Percentiles rank a stretch among this genome's conserved stretches.
These are phyloP conservation scores for Quadroppia sp. DNA, from an alignment of 2,888 invertebrate species.

Conservation along the genomic window DNA sequence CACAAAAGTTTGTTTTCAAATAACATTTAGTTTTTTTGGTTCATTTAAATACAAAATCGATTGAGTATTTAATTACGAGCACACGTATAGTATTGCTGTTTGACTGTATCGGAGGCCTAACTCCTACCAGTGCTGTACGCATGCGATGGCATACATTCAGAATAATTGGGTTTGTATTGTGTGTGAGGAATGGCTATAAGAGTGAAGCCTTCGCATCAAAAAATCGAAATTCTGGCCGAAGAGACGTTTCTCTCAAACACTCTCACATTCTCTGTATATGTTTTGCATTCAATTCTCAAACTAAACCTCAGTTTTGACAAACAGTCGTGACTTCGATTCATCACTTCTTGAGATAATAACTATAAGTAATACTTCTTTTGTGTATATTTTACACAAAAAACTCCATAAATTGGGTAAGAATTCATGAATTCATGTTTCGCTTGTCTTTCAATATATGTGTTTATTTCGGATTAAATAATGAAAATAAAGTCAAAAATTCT, in stretches of 20 bases:
- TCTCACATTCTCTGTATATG: background rate
- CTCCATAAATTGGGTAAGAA: too few species aligned
- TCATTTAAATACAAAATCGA: too few species aligned
- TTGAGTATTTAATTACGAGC: too few species aligned
- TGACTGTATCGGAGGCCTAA: background rate
- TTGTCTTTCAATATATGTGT: too few species aligned
- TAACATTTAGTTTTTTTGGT: too few species aligned
- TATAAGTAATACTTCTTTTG: background rate
- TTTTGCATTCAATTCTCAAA: background rate
- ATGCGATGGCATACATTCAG: background rate
- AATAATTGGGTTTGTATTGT: background rate
- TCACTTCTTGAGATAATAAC: background rate
- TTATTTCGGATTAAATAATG: too few species aligned
- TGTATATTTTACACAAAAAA: too few species aligned
- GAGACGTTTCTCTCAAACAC: background rate
- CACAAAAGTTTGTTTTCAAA: too few species aligned
- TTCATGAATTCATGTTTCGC: too few species aligned
- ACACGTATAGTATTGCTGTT: too few species aligned
- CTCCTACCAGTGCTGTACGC: background rate
- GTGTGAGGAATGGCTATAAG: background rate
- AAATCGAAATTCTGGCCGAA: conserved; percentile 1
- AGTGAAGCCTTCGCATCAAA: background rate
- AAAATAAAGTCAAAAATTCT: too few species aligned
- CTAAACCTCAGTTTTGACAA: background rate
- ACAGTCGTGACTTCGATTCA: background rate